Evolutionary conservation across 2,113 vertebrate species (phyloP).

Genomic region (Pimephales promelas): DNA sequence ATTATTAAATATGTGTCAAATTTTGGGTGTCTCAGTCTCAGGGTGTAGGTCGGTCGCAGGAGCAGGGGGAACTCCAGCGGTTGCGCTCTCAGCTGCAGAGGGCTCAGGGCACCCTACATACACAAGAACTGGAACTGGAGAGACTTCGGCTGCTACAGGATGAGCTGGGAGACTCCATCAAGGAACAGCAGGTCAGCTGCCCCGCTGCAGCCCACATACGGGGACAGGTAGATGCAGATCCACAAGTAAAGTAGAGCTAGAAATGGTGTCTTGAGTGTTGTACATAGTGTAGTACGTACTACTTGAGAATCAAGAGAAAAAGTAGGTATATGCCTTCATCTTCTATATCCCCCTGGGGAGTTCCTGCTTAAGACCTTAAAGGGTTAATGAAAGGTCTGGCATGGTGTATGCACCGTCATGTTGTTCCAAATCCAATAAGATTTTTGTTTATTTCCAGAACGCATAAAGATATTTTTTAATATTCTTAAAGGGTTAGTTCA

Average conservation of each 20-base stretch:
- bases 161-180: slow-evolving; percentile 76
- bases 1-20: neutral
- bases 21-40: slow-evolving; percentile 72
- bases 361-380: neutral
- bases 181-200: slow-evolving; percentile 77
- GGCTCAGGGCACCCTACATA: slow-evolving; percentile 78
- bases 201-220: slow-evolving; percentile 33
- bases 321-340: neutral
- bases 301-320: neutral
- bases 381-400: neutral
- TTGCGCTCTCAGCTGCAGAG: slow-evolving; percentile 80
- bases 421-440: neutral
- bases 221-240: slow-evolving; percentile 36
- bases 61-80: slow-evolving; percentile 81
- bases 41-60: slow-evolving; percentile 71
- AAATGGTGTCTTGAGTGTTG: neutral
- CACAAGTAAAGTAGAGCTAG: neutral
- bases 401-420: neutral
- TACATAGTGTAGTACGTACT: neutral
- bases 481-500: no score
- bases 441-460: neutral
- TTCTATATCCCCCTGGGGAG: neutral
- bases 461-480: neutral
- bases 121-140: slow-evolving; percentile 84
- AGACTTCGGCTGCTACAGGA: slow-evolving; percentile 78